Evolutionary conservation across 2,888 invertebrate species (phyloP).

Genomic region (Cosmia pyralina): DNA sequence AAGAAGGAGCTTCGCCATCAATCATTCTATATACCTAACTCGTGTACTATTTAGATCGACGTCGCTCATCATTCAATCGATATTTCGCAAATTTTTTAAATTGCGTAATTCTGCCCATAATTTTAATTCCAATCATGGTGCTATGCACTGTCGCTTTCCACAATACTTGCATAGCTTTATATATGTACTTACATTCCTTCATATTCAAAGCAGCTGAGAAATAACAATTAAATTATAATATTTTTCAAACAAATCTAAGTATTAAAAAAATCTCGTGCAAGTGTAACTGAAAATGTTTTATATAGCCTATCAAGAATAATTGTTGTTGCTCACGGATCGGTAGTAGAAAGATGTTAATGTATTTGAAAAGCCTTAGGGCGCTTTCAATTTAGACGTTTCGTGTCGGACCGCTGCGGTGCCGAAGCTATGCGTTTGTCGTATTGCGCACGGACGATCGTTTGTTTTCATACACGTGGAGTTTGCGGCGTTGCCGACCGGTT

Average conservation of each 20-base stretch:
- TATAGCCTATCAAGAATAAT: constrained; percentile 3
- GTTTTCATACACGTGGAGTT: too few species aligned
- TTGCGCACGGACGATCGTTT: too few species aligned
- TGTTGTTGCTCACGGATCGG: constrained; percentile 23
- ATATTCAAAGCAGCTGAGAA: constrained; percentile 23
- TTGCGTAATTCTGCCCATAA: not conserved
- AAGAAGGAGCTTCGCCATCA: too few species aligned
- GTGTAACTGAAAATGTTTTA: constrained; percentile 34
- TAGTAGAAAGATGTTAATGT: constrained; percentile 9
- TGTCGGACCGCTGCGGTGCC: too few species aligned
- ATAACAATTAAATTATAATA: constrained; percentile 20
- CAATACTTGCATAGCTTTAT: constrained; percentile 22
- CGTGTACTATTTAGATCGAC: not conserved
- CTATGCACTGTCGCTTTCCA: not conserved
- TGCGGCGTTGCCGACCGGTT: too few species aligned
- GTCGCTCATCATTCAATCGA: too few species aligned
- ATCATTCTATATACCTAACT: not conserved
- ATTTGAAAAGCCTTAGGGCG: too few species aligned
- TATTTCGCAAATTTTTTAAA: too few species aligned
- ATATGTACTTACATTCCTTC: constrained; percentile 22
- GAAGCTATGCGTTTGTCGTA: too few species aligned
- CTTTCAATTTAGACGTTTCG: too few species aligned
- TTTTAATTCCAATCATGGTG: constrained; percentile 8
- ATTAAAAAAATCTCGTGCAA: constrained; percentile 25
- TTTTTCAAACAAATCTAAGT: constrained; percentile 27